Conservation (phyloP, 30 jellyfish, hydroid and myxozoan genomes). For the Rhopilema esculentum region DNA sequence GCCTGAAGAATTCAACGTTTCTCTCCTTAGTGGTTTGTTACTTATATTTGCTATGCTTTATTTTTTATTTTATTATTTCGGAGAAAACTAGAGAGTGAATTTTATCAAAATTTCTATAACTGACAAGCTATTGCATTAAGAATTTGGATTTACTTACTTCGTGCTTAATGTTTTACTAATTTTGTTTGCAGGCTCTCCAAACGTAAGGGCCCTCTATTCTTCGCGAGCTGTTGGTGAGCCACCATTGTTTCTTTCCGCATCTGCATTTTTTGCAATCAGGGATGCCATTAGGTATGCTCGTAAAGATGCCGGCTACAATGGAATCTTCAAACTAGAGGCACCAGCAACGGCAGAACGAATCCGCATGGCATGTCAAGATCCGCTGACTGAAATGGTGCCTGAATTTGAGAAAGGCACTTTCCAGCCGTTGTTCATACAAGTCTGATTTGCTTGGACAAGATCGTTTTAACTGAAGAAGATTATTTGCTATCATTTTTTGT, state of each 20-base stretch:
- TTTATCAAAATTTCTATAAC: too few species aligned
- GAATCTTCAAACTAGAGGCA: slow-evolving; percentile 30
- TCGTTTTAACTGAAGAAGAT: too few species aligned
- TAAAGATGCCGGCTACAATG: slow-evolving; percentile 24
- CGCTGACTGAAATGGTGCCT: slow-evolving; percentile 28
- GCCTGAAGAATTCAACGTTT: slow-evolving; percentile 47
- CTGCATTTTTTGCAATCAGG: slow-evolving; percentile 52
- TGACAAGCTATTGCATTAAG: too few species aligned
- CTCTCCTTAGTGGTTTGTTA: slow-evolving; percentile 19
- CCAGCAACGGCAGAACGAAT: slow-evolving; percentile 68
- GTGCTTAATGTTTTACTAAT: too few species aligned
- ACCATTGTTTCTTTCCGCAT: slow-evolving; percentile 47
- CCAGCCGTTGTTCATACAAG: not conserved
- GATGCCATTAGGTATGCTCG: slow-evolving; percentile 53
- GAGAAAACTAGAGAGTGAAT: not conserved
- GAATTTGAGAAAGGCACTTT: not conserved
- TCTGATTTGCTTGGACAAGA: not conserved
- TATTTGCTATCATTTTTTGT: too few species aligned
- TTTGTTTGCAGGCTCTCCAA: slow-evolving; percentile 57
- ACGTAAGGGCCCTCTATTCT: slow-evolving; percentile 44
- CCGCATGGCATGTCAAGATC: slow-evolving; percentile 65
- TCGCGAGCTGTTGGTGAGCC: slow-evolving; percentile 59
- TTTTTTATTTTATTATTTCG: not conserved
- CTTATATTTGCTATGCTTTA: not conserved
- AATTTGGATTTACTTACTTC: too few species aligned